phyloP scores from a whole-genome alignment of 2,888 invertebrate genomes.

The Ophonus ardosiacus region DNA sequence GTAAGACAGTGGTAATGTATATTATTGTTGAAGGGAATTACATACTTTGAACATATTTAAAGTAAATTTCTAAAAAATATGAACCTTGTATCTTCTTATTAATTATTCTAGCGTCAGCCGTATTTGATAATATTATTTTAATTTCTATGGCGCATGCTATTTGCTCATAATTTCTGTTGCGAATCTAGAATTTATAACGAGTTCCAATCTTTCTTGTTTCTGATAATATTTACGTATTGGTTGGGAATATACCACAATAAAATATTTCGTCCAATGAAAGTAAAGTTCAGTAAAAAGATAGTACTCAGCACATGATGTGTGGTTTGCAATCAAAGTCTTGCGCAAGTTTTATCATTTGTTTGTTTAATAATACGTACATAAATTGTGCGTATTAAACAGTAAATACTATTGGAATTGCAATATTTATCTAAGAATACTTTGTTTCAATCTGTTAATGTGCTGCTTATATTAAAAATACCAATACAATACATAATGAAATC shows the following conservation, averaged over 20 bases:
- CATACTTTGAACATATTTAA: too few relatives aligned
- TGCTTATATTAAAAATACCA: neutral
- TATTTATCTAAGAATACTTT: neutral
- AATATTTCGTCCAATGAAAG: neutral
- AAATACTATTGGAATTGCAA: neutral
- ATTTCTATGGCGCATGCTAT: too few relatives aligned
- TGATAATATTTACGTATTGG: neutral
- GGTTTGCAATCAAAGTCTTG: conserved; percentile 10
- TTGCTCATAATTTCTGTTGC: too few relatives aligned
- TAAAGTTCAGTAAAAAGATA: conserved; percentile 7
- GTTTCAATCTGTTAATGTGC: neutral
- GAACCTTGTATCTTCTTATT: too few relatives aligned
- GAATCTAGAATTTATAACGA: neutral
- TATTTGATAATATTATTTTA: too few relatives aligned
- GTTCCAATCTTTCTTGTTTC: neutral
- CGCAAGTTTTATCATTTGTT: conserved; percentile 27
- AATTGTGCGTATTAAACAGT: neutral
- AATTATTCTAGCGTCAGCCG: too few relatives aligned
- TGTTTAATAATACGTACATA: neutral
- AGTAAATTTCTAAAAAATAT: too few relatives aligned
- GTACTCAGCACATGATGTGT: neutral
- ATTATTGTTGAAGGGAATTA: too few relatives aligned
- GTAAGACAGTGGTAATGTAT: too few relatives aligned
- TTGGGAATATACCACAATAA: neutral
- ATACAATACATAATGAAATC: neutral